Evolutionary conservation across 2,888 invertebrate genomes (phyloP).

Genomic region (Sphinx pinastri): DNA sequence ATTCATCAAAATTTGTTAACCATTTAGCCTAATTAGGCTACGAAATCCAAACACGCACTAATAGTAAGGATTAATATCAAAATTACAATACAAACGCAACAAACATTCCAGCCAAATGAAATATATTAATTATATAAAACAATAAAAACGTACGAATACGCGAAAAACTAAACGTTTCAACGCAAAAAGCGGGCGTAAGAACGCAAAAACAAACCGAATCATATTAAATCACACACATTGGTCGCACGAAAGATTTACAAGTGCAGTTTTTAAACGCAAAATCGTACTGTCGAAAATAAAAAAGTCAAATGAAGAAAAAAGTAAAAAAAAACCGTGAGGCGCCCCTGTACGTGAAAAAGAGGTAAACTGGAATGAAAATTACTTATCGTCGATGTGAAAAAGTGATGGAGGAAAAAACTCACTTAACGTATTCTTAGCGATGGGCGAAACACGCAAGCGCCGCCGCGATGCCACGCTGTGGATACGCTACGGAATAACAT

Average conservation of each 20-base stretch:
- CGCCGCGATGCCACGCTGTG: constrained; percentile 35
- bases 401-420: constrained; percentile 40
- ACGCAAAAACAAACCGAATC: constrained; percentile 1
- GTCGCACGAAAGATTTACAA: constrained; percentile 14
- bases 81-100: background rate
- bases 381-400: constrained; percentile 37
- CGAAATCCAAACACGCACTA: too few relatives aligned
- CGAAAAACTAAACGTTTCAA: constrained; percentile 9
- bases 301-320: constrained; percentile 23
- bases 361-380: constrained; percentile 39
- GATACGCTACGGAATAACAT: constrained; percentile 33
- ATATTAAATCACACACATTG: constrained; percentile 14
- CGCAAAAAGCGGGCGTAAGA: background rate
- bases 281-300: constrained; percentile 17
- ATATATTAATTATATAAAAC: constrained; percentile 14
- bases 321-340: constrained; percentile 34
- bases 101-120: background rate
- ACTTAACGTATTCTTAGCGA: constrained; percentile 38
- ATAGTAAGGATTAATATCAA: background rate
- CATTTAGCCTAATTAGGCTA: too few relatives aligned
- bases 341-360: constrained; percentile 40
- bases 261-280: constrained; percentile 1
- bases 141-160: background rate
- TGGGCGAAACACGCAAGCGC: constrained; percentile 39
- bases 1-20: background rate